Evolutionary conservation across 2,888 invertebrate genomes (phyloP).

Genomic region (Tetranychus piercei): DNA sequence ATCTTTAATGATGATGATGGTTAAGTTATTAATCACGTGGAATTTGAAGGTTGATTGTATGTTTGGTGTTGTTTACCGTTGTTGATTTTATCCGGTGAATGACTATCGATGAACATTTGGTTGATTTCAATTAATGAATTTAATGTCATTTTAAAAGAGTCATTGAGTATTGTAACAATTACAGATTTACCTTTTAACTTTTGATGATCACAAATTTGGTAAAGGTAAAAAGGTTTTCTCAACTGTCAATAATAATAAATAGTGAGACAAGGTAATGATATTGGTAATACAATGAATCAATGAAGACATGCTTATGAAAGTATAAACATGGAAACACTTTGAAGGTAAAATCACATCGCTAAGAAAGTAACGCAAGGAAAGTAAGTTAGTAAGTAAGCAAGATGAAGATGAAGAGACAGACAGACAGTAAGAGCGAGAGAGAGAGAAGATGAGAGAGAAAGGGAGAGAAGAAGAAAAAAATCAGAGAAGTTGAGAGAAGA

Average conservation of each 20-base stretch:
- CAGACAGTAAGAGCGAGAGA: slow-evolving; percentile 9
- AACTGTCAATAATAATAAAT: no score
- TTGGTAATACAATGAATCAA: background rate
- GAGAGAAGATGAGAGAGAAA: background rate
- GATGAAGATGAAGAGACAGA: slow-evolving; percentile 9
- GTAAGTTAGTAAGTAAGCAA: background rate
- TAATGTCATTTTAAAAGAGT: no score
- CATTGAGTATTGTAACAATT: no score
- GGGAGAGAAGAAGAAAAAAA: background rate
- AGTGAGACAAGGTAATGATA: no score
- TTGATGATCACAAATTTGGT: no score
- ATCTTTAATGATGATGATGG: background rate
- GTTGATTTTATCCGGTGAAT: background rate
- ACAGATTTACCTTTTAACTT: no score
- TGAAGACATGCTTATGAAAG: background rate
- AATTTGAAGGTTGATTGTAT: background rate
- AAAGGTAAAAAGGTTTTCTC: no score
- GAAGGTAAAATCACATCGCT: background rate
- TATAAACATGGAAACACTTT: background rate
- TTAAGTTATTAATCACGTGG: background rate
- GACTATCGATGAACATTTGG: background rate
- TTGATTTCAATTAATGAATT: no score
- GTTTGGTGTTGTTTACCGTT: background rate
- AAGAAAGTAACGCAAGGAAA: background rate
- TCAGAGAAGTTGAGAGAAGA: background rate